A percentile compares a stretch with the other conserved stretches of the same genome.
Evolutionary conservation across 2,888 invertebrate species (phyloP).

Genomic region (Villa cingulata): DNA sequence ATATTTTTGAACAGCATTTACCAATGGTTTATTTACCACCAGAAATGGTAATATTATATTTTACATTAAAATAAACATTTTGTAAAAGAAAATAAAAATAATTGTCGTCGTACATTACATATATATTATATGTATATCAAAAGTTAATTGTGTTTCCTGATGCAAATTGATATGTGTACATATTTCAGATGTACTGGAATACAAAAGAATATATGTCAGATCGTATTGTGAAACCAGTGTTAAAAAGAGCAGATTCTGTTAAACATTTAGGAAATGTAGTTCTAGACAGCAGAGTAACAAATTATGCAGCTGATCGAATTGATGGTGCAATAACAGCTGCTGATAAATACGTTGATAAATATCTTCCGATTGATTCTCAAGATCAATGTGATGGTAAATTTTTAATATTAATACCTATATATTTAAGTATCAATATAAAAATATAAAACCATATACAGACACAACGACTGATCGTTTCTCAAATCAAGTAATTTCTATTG

Average conservation of each 20-base stretch:
- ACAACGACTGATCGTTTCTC: too few relatives aligned
- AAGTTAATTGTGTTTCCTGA: background rate
- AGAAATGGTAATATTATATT: conserved; percentile 72
- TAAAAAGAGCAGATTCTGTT: conserved; percentile 70
- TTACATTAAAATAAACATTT: too few relatives aligned
- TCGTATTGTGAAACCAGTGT: conserved; percentile 50
- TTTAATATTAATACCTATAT: too few relatives aligned
- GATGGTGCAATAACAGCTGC: conserved; percentile 64
- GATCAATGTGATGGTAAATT: conserved; percentile 47
- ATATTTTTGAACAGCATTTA: conserved; percentile 69
- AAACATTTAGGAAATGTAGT: conserved; percentile 61
- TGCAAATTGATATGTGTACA: conserved; percentile 16
- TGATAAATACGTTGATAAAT: conserved; percentile 70
- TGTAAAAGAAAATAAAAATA: too few relatives aligned
- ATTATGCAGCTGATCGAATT: conserved; percentile 57
- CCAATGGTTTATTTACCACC: conserved; percentile 75
- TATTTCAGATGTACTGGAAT: conserved; percentile 68
- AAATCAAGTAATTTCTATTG: too few relatives aligned
- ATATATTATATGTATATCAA: too few relatives aligned
- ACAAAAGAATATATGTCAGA: conserved; percentile 62
- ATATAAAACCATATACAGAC: too few relatives aligned
- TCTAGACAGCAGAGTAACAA: conserved; percentile 55
- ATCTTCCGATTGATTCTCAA: conserved; percentile 55
- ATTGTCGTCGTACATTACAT: too few relatives aligned
- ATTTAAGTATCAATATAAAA: too few relatives aligned